A percentile compares a stretch with the other conserved stretches of the same genome.
These are phyloP conservation scores for Gallinago solitaria DNA, from an alignment of 2,797 vertebrate species.

Conservation along the genomic window DNA sequence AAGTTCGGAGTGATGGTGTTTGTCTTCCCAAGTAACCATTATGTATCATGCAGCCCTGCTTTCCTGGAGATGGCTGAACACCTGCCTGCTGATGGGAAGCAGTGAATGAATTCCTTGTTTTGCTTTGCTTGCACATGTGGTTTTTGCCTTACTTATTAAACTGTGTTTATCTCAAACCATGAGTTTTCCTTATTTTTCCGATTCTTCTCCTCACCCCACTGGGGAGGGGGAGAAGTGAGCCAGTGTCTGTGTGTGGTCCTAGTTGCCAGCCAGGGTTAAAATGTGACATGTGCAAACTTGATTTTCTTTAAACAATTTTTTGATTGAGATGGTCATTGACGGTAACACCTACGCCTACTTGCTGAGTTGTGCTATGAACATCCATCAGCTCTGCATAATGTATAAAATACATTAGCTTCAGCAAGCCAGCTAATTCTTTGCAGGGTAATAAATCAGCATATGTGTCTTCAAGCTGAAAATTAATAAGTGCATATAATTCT, in stretches of 20 bases:
- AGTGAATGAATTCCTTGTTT: background rate
- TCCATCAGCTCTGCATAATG: background rate
- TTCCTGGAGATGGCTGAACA: background rate
- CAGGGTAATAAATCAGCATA: background rate
- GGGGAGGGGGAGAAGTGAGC: background rate
- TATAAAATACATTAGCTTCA: background rate
- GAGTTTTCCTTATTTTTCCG: background rate
- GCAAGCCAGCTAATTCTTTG: background rate
- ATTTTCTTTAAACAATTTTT: background rate
- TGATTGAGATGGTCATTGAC: background rate
- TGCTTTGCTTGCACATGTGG: background rate
- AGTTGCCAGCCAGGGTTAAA: background rate
- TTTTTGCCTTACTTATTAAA: background rate
- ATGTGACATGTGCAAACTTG: background rate
- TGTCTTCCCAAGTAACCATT: background rate
- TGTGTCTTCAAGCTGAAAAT: slow-evolving; percentile 1
- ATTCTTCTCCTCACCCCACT: background rate
- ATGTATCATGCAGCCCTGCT: background rate
- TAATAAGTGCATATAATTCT: background rate
- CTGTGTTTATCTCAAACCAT: background rate
- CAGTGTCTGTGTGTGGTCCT: background rate
- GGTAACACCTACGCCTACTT: background rate
- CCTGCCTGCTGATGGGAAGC: background rate
- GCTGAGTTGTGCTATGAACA: background rate
- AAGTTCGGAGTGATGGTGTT: background rate